Conservation (phyloP, 2,888 invertebrate species). For the Chymomyza fuscimana region DNA sequence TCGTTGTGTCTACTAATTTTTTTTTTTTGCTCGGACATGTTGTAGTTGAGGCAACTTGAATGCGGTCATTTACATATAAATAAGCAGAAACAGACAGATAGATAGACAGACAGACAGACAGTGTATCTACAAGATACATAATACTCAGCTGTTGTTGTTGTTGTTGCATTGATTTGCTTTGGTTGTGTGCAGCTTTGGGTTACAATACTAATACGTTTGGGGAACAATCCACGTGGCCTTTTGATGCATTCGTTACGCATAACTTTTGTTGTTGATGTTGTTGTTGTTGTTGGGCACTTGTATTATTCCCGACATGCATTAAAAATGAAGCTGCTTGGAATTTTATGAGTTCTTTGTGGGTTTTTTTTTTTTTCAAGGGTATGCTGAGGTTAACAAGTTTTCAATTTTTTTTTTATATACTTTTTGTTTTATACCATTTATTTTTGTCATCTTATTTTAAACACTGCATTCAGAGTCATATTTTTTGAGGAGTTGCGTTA, state of each 20-base stretch:
- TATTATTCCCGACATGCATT: background rate
- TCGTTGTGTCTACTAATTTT: conserved; percentile 25
- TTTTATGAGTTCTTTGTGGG: background rate
- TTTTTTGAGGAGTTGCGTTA: background rate
- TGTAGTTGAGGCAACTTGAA: conserved; percentile 30
- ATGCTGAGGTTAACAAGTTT: background rate
- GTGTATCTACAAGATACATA: background rate
- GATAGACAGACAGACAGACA: background rate
- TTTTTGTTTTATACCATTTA: background rate
- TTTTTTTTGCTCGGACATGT: conserved; percentile 4
- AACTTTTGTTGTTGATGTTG: background rate
- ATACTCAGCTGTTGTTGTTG: conserved; percentile 11
- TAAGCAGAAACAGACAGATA: conserved; percentile 39
- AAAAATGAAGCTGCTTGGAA: background rate
- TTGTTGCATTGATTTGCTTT: conserved; percentile 54
- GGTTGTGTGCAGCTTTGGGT: conserved; percentile 15
- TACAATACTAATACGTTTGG: conserved; percentile 40
- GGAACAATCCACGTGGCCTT: conserved; percentile 28
- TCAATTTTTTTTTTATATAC: background rate
- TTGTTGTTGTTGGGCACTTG: background rate
- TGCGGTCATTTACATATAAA: conserved; percentile 65
- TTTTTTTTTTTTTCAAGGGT: background rate
- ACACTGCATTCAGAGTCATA: background rate
- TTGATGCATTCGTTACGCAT: conserved; percentile 3
- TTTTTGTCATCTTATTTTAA: background rate